Percentiles rank a stretch among this genome's conserved stretches.
These are phyloP conservation scores for Ectropis crepuscularia DNA, from an alignment of 2,888 invertebrate genomes.

Conservation along the genomic window DNA sequence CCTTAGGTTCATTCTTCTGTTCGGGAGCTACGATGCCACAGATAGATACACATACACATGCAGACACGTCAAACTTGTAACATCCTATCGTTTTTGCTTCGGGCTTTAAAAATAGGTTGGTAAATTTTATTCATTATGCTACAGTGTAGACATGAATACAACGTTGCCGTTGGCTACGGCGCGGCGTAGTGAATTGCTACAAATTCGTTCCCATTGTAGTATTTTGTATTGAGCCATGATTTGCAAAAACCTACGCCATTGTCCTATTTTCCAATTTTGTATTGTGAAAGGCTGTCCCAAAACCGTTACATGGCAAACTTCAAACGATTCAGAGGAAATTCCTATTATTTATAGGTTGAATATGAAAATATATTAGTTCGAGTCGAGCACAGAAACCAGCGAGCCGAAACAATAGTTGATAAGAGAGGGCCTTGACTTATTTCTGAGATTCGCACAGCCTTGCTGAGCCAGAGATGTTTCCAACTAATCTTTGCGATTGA, in stretches of 20 bases:
- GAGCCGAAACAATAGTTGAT: conserved; percentile 28
- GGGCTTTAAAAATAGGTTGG: too few relatives aligned
- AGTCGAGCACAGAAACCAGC: conserved; percentile 19
- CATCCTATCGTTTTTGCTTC: too few relatives aligned
- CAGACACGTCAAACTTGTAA: too few relatives aligned
- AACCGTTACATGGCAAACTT: background rate
- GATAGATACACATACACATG: too few relatives aligned
- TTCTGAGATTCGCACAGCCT: conserved; percentile 28
- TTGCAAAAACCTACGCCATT: conserved; percentile 7
- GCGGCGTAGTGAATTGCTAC: conserved; percentile 3
- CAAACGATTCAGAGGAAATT: background rate
- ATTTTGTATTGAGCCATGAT: conserved; percentile 2
- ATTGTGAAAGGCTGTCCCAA: background rate
- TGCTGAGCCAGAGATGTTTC: conserved; percentile 35
- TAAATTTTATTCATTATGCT: conserved; percentile 1
- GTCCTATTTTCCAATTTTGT: background rate
- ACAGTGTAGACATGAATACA: conserved; percentile 18
- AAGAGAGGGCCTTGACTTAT: conserved; percentile 40
- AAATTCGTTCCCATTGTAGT: conserved; percentile 2
- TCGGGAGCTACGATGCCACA: too few relatives aligned
- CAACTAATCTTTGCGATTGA: conserved; percentile 42
- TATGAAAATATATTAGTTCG: conserved; percentile 18
- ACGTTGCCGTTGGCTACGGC: background rate
- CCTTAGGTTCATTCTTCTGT: too few relatives aligned
- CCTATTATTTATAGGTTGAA: background rate